Evolutionary conservation across 2,113 vertebrate species (phyloP), one percentile per base, ranked within the genome.

Genomic region (Eublepharis macularius): DNA sequence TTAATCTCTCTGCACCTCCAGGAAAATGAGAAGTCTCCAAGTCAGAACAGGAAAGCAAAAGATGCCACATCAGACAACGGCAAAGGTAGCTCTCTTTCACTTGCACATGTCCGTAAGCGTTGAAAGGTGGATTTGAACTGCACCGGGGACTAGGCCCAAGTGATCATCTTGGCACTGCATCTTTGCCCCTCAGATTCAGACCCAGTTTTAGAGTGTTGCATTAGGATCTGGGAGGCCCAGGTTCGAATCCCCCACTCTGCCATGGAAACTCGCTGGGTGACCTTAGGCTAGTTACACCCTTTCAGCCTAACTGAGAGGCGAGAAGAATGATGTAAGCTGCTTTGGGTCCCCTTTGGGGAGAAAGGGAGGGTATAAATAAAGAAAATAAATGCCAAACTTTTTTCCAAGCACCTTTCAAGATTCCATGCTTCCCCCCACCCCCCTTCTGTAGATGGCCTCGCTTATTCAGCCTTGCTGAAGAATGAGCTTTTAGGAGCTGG

Each of bases 21-120:
- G 99, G 99, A 99, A 95, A 99, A 99, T 1, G 98, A 99, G 91
- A 99, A 99, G 87, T 99, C 98, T 0, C 98, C 98, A 66, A 99
- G 98, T 94, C 99, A 99, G 92, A 99, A 99, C 94, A 97, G 98
- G 84, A 99, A 99, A 96, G 98, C 98, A 73, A 99, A 99, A 94
- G 98, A 99, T 41, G 98, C 98, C 45, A 98, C 98, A 2, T 98
- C 98, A 0, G 99, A 99, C 94, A 98, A 95, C 0, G 98, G 98
- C 90, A 99, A 99, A 98, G 99, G 99, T 99, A 90, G 94, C 29
- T 63, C 0, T 19, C 19, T 0, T 69, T 45, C 14, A 2, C 4
- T 57, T 24, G 32, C 9, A 0, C 9, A 24, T 1, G 0, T 29
- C 34, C 81, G 0, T 5, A 63, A 14, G 6, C 24, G 21, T 16